Percentiles rank a stretch among this genome's conserved stretches.
These are phyloP conservation scores for Chionomys nivalis DNA, from an alignment of 2,113 vertebrate genomes.

Conservation along the genomic window DNA sequence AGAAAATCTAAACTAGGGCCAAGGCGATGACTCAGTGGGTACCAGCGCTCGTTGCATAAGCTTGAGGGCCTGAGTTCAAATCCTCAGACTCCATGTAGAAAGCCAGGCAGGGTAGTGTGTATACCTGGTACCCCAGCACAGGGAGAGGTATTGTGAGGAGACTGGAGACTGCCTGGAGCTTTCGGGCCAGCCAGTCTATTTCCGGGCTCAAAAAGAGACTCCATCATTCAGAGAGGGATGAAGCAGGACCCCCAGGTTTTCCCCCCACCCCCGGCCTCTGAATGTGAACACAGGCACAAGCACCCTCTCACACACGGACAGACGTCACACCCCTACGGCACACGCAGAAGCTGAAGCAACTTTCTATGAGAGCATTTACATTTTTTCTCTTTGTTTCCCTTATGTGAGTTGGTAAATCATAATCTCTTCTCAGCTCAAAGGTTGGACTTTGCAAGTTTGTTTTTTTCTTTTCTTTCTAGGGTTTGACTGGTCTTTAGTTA, in stretches of 20 bases:
- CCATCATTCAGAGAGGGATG: not conserved
- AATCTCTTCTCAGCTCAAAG: slow-evolving; percentile 68
- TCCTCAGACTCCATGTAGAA: not conserved
- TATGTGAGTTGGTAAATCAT: slow-evolving; percentile 63
- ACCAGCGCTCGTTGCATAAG: not conserved
- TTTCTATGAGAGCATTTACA: slow-evolving; percentile 23
- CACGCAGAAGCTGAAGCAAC: not conserved
- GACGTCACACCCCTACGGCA: no score
- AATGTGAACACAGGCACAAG: not conserved
- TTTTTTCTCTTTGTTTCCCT: slow-evolving; percentile 38
- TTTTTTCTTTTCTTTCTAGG: slow-evolving; percentile 52
- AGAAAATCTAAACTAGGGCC: slow-evolving; percentile 21
- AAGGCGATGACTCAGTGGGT: not conserved
- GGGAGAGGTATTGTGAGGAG: not conserved
- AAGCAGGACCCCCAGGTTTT: not conserved
- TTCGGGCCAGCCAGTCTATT: not conserved
- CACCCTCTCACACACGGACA: no score
- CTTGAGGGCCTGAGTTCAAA: not conserved
- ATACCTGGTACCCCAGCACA: no score
- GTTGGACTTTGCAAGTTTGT: slow-evolving; percentile 19
- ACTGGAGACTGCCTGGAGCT: not conserved
- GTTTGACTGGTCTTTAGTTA: slow-evolving; percentile 54
- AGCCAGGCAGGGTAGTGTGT: not conserved
- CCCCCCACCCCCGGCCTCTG: not conserved
- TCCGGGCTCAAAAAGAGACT: not conserved